Conservation (phyloP, 2,888 invertebrate genomes). For the Athalia rosae region DNA sequence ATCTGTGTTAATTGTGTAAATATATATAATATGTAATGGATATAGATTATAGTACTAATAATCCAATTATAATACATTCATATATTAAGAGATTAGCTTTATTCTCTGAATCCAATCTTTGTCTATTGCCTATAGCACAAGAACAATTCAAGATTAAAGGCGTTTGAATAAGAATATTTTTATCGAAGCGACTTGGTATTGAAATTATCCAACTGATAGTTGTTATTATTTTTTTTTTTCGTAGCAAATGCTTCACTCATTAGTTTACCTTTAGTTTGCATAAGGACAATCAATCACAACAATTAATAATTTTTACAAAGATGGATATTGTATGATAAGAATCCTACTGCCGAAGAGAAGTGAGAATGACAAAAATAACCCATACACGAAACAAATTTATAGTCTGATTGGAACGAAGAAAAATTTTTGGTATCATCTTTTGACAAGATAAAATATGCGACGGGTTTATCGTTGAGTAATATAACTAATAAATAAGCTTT, state of each 20-base stretch:
- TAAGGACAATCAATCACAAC: background rate
- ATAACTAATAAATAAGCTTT: no score
- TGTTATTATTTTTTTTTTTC: background rate
- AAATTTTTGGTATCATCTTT: no score
- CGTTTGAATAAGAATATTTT: conserved; percentile 20
- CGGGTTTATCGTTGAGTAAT: no score
- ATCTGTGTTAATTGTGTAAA: conserved; percentile 35
- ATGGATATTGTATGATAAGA: background rate
- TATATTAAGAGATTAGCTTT: conserved; percentile 27
- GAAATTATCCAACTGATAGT: background rate
- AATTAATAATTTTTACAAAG: conserved; percentile 1
- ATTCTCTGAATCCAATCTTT: conserved; percentile 23
- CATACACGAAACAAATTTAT: no score
- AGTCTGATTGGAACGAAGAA: no score
- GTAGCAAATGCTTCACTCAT: background rate
- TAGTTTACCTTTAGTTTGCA: background rate
- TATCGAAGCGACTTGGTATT: background rate
- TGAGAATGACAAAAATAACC: no score
- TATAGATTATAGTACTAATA: conserved; percentile 14
- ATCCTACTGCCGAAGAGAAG: no score
- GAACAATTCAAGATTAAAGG: conserved; percentile 14
- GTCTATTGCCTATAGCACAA: background rate
- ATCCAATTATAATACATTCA: conserved; percentile 27
- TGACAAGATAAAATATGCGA: no score
- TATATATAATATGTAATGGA: conserved; percentile 33